Base-by-base conservation (phyloP, 2,888 invertebrate species). In the Papilio demoleus region DNA sequence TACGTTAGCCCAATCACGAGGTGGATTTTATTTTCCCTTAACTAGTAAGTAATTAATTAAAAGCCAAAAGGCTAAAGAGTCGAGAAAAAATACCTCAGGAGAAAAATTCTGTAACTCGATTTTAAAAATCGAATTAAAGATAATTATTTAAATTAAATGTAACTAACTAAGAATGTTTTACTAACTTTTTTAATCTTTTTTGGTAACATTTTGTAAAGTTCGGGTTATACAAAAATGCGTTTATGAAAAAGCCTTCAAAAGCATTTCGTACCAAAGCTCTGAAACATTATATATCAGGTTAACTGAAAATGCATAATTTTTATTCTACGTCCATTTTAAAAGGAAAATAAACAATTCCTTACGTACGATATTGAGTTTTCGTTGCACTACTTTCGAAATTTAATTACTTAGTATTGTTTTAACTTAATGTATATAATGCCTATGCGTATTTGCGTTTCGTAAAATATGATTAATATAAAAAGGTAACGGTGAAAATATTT, bases 161-260 rank as follows among this genome's bases (percentile, higher is more conserved):
- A 38, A 38, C 12, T 12, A 38, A 11, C 17, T n/a, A n/a, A n/a
- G n/a, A n/a, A n/a, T n/a, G n/a, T 17, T 17, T 42, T 42, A 17
- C 6, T 42, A 17, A 38, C 38, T 38, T 12, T 11, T 3, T n/a
- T 38, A 12, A n/a, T 38, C 5, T 38, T 38, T 42, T 42, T 1
- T 14, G n/a, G 4, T 1, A 47, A 22, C n/a, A 1, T 31, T 53
- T 31, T 31, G 53, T 56, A 56, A 56, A 31, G 4, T 6, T n/a
- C n/a, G 31, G 4, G 0, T 24, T 24, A 56, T 31, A 12, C n/a
- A 31, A 31, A 56, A 56, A 31, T 56, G 53, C 17, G 31, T 56
- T 56, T n/a, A 56, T 24, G 11, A 36, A 61, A 61, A n/a, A 42
- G 60, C 42, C 27, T 22, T 42, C 24, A 14, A 42, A 40, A 27